Conservation (phyloP, 2,113 vertebrate genomes). For the Chunga burmeisteri region DNA sequence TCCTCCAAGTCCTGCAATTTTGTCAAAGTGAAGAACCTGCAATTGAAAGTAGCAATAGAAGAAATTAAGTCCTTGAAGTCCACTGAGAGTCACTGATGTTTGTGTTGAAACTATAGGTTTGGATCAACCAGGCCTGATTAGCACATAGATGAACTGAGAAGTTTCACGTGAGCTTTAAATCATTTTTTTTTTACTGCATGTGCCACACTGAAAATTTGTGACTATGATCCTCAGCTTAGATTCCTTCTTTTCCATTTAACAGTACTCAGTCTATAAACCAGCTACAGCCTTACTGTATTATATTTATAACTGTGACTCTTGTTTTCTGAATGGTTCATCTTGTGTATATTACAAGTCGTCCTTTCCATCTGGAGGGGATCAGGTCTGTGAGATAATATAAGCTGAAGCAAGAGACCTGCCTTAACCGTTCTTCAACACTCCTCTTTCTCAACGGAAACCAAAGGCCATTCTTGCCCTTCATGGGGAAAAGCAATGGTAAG, state of each 20-base stretch:
- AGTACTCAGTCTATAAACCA: not conserved
- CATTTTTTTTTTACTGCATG: not conserved
- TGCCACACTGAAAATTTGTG: not conserved
- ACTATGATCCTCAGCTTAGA: not conserved
- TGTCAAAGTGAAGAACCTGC: conserved; percentile 47
- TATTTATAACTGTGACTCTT: not conserved
- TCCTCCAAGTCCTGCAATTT: conserved; percentile 38
- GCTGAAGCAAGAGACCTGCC: not conserved
- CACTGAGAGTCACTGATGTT: not conserved
- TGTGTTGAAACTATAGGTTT: not conserved
- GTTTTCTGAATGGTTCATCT: not conserved
- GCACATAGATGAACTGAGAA: not conserved
- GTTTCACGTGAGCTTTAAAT: not conserved
- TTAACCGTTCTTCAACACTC: not conserved
- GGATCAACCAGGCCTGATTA: not conserved
- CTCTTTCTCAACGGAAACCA: not conserved
- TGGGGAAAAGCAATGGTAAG: not conserved
- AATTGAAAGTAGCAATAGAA: not conserved
- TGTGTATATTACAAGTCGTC: not conserved
- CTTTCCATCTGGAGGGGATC: not conserved
- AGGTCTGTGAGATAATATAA: not conserved
- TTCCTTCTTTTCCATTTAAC: not conserved
- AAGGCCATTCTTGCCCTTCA: not conserved
- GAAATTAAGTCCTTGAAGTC: not conserved
- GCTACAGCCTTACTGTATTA: not conserved